Evolutionary conservation across 1,140 invertebrate genomes (phyloP), one percentile per base, ranked within the genome.

Genomic region (Lasioglossum albipes): DNA sequence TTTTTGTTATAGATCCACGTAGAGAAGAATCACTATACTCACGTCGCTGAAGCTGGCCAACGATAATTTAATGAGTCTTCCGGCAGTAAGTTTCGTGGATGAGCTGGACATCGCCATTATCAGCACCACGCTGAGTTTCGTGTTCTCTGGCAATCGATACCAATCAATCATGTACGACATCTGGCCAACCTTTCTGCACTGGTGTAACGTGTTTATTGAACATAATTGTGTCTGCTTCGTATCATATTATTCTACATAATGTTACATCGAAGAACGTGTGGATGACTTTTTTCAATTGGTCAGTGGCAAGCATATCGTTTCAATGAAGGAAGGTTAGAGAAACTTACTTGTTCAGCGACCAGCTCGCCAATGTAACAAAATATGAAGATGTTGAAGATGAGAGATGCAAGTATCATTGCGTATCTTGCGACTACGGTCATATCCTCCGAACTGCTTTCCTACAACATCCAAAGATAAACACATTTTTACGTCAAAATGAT

Each of bases 341-440:
- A 65, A 27, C 22, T 41, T 81, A 90, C 89, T 85, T 88, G 68
- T 66, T 78, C 66, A 3, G 77, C 69, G 1, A 90, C 67, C n/a
- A 81, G 66, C 71, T 90, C 86, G 0, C 89, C 86, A 66, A 90
- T 85, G 20, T 88, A 88, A 84, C 88, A 89, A 66, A 84, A 88
- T 73, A 88, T 79, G 22, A 89, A 89, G 41, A 88, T 87, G 75
- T 87, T 87, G 36, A 89, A 85, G 0, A 59, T 73, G 52, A 87
- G 74, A 0, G 88, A 88, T 12, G 70, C 52, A 9, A 89, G 75
- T 61, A 89, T 59, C 31, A 87, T 79, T 18, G 52, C 31, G 27
- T 78, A 89, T 5, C 80, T 86, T 3, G 72, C 42, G 22, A 75
- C 72, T 7, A 57, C 61, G 0, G 79, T 82, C 16, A 77, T 7